Evolutionary conservation across 2,797 vertebrate species (phyloP), one percentile per base, ranked within the genome.

Genomic region (Apodemus agrarius): DNA sequence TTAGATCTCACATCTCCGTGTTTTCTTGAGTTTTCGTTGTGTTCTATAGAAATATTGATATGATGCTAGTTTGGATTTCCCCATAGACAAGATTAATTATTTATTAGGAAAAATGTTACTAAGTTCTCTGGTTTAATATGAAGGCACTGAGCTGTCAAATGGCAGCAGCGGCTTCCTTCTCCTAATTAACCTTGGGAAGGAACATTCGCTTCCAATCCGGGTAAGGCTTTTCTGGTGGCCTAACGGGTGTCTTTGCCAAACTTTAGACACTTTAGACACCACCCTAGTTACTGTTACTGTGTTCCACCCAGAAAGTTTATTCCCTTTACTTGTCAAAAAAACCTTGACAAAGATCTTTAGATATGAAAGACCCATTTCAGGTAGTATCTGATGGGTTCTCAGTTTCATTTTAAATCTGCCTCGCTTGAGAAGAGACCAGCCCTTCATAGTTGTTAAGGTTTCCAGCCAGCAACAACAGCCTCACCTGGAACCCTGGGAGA

Each of bases 371-470:
- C 17, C 34, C 3, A 1, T 72, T 92, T 92, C 75, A 91, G 17
- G 87, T 40, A 89, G 88, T 22, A 79, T 69, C 46, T 92, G n/a
- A 37, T 65, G 29, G 57, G 11, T 61, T 57, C 84, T 81, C n/a
- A 91, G 91, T 76, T 95, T 52, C 86, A 59, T 22, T 91, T 96
- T 93, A 29, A 69, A 91, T 89, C 21, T 92, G 79, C 92, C 52
- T 85, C 72, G 65, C 95, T 79, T 52, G 10, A 84, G 57, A 75
- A 74, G 43, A 86, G 78, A 90, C 83, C 94, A 65, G 29, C 54
- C 74, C 4, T 82, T 0, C 12, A 9, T 4, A 57, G 85, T 46
- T 89, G 59, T 90, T 31, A 82, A 43, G 52, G 0, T 31, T 65
- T 85, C 75, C 61, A 89, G 31, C 11, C 57, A 93, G 78, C n/a